Conservation (phyloP, 2,888 invertebrate species). For the Onthophagus sagittarius region DNA sequence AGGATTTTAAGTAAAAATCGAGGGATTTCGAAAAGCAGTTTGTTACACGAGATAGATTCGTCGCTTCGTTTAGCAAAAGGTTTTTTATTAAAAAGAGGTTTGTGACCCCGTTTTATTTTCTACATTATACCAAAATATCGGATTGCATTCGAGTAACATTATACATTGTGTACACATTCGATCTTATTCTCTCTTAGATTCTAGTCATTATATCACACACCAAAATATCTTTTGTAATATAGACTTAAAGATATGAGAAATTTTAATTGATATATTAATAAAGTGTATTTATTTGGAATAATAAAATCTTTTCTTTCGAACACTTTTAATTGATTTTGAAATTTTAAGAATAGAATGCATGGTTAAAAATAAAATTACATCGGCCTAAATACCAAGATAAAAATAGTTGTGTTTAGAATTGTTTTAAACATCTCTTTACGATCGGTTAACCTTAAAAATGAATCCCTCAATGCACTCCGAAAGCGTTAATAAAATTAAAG, state of each 20-base stretch:
- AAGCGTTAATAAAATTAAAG: too few relatives aligned
- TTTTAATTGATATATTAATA: too few relatives aligned
- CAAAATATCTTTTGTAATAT: neutral
- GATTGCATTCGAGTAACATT: neutral
- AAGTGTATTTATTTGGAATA: too few relatives aligned
- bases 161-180: neutral
- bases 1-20: slow-evolving; percentile 43
- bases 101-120: slow-evolving; percentile 22
- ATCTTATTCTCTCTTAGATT: neutral
- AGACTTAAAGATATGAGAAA: too few relatives aligned
- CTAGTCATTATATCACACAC: neutral
- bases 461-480: too few relatives aligned
- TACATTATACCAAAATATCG: neutral
- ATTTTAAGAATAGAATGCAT: neutral
- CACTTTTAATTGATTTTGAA: too few relatives aligned
- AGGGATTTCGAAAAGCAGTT: slow-evolving; percentile 37
- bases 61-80: slow-evolving; percentile 57
- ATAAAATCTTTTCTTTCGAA: too few relatives aligned
- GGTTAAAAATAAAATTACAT: neutral
- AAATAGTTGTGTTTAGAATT: too few relatives aligned
- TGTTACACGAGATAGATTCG: slow-evolving; percentile 64
- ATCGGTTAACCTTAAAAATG: too few relatives aligned
- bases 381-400: neutral
- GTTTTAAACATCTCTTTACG: too few relatives aligned
- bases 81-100: slow-evolving; percentile 56